Conservation (phyloP, 2,888 invertebrate species). For the Mycalesis mineus region DNA sequence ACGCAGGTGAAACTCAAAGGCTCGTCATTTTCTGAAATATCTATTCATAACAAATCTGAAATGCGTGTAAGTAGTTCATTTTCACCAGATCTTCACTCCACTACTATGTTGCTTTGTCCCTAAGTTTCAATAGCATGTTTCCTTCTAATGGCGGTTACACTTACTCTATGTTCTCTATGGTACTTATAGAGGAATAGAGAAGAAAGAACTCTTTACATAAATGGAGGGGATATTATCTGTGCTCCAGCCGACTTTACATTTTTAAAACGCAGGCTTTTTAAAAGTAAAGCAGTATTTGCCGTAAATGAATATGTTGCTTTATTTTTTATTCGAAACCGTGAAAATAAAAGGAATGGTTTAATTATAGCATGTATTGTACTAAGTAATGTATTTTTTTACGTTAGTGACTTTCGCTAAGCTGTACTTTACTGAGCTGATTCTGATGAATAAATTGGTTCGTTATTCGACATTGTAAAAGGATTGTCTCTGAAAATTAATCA, state of each 20-base stretch:
- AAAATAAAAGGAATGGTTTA: too few relatives aligned
- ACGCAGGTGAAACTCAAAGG: too few relatives aligned
- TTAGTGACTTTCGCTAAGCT: too few relatives aligned
- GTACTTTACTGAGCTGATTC: too few relatives aligned
- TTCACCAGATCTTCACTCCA: neutral
- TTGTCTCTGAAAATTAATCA: too few relatives aligned
- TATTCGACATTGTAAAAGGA: too few relatives aligned
- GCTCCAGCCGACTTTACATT: neutral
- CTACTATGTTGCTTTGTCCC: neutral
- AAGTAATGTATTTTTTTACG: too few relatives aligned
- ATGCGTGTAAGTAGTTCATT: neutral
- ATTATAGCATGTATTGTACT: too few relatives aligned
- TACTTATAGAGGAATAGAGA: neutral
- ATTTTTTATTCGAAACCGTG: neutral
- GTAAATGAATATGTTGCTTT: neutral
- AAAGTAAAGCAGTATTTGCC: neutral
- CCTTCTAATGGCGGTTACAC: neutral
- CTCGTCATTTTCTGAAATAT: neutral
- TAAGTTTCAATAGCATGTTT: neutral
- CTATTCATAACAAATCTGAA: neutral
- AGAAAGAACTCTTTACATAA: neutral
- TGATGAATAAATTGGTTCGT: too few relatives aligned
- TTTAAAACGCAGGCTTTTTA: neutral
- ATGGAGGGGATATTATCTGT: slow-evolving; percentile 1
- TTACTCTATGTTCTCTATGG: neutral